A percentile compares a stretch with the other conserved stretches of the same genome.
Evolutionary conservation across 2,888 invertebrate genomes (phyloP).

Genomic region (Oithona nana): DNA sequence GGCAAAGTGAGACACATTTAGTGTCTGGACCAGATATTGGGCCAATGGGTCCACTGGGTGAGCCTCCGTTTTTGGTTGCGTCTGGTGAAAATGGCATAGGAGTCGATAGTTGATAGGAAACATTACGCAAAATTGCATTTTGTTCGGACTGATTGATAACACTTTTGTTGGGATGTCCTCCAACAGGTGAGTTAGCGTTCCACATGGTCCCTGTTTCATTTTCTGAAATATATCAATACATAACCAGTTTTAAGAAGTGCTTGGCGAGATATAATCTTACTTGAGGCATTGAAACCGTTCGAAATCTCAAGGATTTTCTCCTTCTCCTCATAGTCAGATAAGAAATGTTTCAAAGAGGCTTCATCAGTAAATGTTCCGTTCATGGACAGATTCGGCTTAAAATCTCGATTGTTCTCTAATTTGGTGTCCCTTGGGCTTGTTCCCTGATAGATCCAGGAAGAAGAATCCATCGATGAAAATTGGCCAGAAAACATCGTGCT

Average conservation of each 20-base stretch:
- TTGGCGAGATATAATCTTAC: too few relatives aligned
- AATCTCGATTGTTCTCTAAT: background rate
- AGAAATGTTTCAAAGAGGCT: background rate
- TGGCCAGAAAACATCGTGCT: background rate
- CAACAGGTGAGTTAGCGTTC: background rate
- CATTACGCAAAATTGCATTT: background rate
- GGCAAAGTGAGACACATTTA: slow-evolving; percentile 33
- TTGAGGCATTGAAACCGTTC: background rate
- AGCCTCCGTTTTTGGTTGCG: background rate
- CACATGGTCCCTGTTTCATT: background rate
- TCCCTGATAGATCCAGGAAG: slow-evolving; percentile 5
- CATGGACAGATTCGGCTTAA: background rate
- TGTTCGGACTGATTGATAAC: background rate
- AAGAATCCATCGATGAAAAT: slow-evolving; percentile 1
- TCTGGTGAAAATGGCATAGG: background rate
- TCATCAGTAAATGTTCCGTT: background rate
- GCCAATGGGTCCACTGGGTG: background rate
- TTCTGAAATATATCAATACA: too few relatives aligned
- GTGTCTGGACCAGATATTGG: background rate
- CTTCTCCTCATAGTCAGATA: background rate
- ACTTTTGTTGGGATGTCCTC: background rate
- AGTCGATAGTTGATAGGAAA: slow-evolving; percentile 7
- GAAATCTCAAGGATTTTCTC: background rate
- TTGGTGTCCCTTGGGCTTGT: background rate
- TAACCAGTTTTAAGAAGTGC: too few relatives aligned